Evolutionary conservation across 2,113 vertebrate species (phyloP), one percentile per base, ranked within the genome.

Genomic region (Oryzias melastigma): DNA sequence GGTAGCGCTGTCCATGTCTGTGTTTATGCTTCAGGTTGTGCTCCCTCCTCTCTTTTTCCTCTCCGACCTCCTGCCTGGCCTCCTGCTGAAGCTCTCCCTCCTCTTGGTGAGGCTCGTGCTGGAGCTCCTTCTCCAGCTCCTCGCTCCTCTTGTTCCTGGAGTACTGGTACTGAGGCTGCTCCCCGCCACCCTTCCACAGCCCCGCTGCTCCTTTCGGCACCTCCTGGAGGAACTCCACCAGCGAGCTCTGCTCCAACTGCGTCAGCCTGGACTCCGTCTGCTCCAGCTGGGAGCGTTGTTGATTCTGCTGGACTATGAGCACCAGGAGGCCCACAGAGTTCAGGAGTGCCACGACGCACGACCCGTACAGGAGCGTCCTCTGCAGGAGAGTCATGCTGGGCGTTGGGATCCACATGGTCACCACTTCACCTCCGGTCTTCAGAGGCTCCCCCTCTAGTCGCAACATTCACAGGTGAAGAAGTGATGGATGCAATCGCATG

Each of bases 121-220:
- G 62, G 7, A 76, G 58, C 54, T 76, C 71, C 80, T 82, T 80
- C 61, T 73, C 58, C 75, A 71, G 57, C 35, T 85, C 87, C 5
- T 91, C 91, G 50, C 96, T 97, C 62, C 95, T 90, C 84, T 92
- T 95, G 82, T 90, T 92, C 73, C 95, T 91, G 19, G 91, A 89
- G 35, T 85, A 89, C 60, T 88, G 79, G 18, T 86, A 79, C 1
- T 85, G 75, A 7, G 81, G 79, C 2, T 71, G 51, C 3, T 68
- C 65, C 41, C 47, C 78, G 0, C 1, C 7, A 0, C 53, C 49
- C 0, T 65, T 69, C 45, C 20, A 60, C 20, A 80, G 4, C 44
- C 63, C 81, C 0, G 72, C 78, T 0, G 68, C 65, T 65, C 68
- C 58, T 57, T 71, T 75, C 0, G 85, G 81, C 24, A 90, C 81